Percentiles rank a stretch among this genome's conserved stretches.
phyloP scores from a whole-genome alignment of 2,113 vertebrate genomes.

The Phyllostomus discolor region DNA sequence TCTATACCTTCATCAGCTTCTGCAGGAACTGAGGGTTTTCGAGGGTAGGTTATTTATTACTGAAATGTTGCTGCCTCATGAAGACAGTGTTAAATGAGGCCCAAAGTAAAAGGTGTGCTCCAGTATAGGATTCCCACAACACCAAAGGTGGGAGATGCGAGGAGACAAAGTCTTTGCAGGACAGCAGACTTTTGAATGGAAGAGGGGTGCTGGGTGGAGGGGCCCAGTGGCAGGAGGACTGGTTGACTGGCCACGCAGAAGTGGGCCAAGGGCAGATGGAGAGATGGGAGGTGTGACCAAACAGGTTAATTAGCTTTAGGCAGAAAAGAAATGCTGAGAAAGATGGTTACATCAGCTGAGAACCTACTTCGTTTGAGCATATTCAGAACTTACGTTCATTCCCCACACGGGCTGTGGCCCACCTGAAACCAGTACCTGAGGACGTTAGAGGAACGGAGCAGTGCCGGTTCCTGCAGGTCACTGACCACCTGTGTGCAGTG shows the following conservation, averaged over 20 bases:
- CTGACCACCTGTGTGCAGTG: conserved; percentile 11
- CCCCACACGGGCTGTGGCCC: background rate
- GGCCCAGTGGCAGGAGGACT: background rate
- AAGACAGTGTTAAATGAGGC: background rate
- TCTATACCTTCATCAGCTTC: background rate
- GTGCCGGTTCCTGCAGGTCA: conserved; percentile 20
- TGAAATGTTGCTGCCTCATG: background rate
- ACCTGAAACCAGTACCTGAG: background rate
- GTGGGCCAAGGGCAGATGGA: background rate
- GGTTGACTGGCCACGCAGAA: background rate
- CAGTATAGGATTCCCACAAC: background rate
- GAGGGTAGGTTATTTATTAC: background rate
- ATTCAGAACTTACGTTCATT: background rate
- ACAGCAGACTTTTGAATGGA: background rate
- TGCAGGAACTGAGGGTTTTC: background rate
- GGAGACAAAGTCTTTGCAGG: background rate
- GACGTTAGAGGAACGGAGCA: background rate
- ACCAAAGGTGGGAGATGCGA: background rate
- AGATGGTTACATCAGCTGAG: background rate
- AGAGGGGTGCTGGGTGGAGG: background rate
- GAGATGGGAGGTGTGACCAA: background rate
- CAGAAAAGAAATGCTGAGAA: background rate
- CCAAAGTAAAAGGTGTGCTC: background rate
- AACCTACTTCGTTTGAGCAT: background rate
- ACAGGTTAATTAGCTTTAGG: background rate